Evolutionary conservation across 1,140 invertebrate genomes (phyloP), one percentile per base, ranked within the genome.

Genomic region (Aporrectodea caliginosa): DNA sequence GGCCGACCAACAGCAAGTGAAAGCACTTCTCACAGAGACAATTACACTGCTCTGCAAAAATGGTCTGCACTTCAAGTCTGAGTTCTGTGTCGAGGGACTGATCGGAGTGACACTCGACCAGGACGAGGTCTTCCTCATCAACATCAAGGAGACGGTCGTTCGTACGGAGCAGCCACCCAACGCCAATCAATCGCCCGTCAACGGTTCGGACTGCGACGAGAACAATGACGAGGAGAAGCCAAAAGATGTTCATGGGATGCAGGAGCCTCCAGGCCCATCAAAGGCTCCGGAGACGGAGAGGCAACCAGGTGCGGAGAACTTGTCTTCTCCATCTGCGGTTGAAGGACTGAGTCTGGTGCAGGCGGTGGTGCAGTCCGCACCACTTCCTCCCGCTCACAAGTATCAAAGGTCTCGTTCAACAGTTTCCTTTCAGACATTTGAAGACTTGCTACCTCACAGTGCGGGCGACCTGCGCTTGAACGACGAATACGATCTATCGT

Each of bases 21-120:
- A 72, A 27, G 70, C 70, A 2, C 70, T 72, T 32, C 27, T 72
- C 2, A 72, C n/a, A 72, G 70, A 72, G 32, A 72, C 70, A 27
- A 72, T 72, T 32, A 72, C 27, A n/a, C 27, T 72, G 70, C 70
- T 72, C 31, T 72, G 70, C 27, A 72, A 72, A n/a, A 72, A 72
- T 72, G 70, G 70, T 72, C 70, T 72, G 2, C n/a, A 72, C n/a
- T 72, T 29, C 27, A 72, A 27, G 32, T 29, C 70, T 2, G 32
- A 32, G 27, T 72, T 72, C 31, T 72, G 70, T 27, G 70, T 72
- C 2, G 70, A 72, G 14, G 70, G n/a, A 29, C 70, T 72, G 6
- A 72, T 72, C 27, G 70, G 70, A 14, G 27, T 72, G 14, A 72
- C 70, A 29, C 31, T 72, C 14, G 70, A 72, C 27, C n/a, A 27